Percentiles rank a stretch among this genome's conserved stretches.
Evolutionary conservation across 35 echinoderm and acorn worm species (phyloP).

Genomic region (Nesometra sesokonis): DNA sequence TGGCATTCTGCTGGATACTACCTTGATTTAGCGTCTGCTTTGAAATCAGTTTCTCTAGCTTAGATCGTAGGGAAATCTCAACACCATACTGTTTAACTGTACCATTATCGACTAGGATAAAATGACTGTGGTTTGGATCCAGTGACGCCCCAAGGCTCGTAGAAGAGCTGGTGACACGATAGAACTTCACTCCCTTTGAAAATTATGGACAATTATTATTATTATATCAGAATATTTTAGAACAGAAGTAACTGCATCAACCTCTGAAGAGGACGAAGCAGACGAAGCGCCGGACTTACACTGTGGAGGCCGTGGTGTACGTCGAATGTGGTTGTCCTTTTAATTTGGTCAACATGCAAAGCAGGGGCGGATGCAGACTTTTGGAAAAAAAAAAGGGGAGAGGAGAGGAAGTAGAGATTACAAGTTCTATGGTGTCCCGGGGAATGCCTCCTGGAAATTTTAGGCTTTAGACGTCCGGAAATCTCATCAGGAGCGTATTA

Average conservation of each 20-base stretch:
- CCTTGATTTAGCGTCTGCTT: constrained; percentile 41
- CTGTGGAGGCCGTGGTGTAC: not conserved
- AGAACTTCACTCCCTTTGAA: constrained; percentile 42
- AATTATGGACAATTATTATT: not conserved
- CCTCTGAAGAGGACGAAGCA: not conserved
- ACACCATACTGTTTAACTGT: constrained; percentile 57
- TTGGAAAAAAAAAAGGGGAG: too few species aligned
- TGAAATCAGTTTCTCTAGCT: constrained; percentile 69
- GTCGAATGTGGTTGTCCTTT: too few species aligned
- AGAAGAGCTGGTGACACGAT: constrained; percentile 53
- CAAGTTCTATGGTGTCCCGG: too few species aligned
- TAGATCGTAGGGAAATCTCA: constrained; percentile 57
- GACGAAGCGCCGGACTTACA: not conserved
- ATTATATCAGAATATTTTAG: too few species aligned
- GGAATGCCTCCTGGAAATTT: too few species aligned
- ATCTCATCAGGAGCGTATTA: too few species aligned
- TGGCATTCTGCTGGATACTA: constrained; percentile 14
- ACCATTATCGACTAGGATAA: constrained; percentile 80
- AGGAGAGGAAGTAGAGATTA: too few species aligned
- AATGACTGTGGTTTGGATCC: constrained; percentile 87
- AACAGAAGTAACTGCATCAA: too few species aligned
- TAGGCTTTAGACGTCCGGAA: too few species aligned
- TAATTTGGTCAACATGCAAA: too few species aligned
- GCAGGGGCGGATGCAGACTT: too few species aligned
- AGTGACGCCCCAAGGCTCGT: constrained; percentile 35